Evolutionary conservation across 2,888 invertebrate species (phyloP).

Genomic region (Hoplodrina blanda): DNA sequence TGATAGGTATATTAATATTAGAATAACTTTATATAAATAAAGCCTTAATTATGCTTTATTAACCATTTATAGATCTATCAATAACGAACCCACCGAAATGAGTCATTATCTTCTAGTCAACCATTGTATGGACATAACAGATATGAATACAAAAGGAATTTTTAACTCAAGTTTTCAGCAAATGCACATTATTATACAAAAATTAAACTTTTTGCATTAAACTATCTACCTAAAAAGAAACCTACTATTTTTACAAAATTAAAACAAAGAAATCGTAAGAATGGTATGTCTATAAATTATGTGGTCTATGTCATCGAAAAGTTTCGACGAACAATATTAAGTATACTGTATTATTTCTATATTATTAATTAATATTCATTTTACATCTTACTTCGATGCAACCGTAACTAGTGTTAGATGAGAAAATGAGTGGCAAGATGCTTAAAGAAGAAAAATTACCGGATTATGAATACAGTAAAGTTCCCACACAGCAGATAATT

Average conservation of each 20-base stretch:
- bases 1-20: no score
- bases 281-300: conserved; percentile 12
- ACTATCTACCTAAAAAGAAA: no score
- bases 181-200: no score
- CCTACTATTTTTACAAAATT: no score
- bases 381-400: conserved; percentile 1
- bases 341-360: background rate
- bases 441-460: conserved; percentile 17
- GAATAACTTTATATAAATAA: no score
- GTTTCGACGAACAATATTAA: background rate
- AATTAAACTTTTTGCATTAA: no score
- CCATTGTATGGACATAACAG: background rate
- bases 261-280: background rate
- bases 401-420: conserved; percentile 11
- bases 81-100: background rate
- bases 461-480: conserved; percentile 48
- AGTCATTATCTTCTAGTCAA: conserved; percentile 6
- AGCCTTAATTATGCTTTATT: no score
- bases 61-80: no score
- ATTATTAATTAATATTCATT: conserved; percentile 18
- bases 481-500: conserved; percentile 32
- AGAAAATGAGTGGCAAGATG: conserved; percentile 26
- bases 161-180: background rate
- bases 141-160: conserved; percentile 6
- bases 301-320: conserved; percentile 23